Percentiles rank a stretch among this genome's conserved stretches.
Evolutionary conservation across 2,888 invertebrate genomes (phyloP).

Genomic region (Stenichneumon culpator): DNA sequence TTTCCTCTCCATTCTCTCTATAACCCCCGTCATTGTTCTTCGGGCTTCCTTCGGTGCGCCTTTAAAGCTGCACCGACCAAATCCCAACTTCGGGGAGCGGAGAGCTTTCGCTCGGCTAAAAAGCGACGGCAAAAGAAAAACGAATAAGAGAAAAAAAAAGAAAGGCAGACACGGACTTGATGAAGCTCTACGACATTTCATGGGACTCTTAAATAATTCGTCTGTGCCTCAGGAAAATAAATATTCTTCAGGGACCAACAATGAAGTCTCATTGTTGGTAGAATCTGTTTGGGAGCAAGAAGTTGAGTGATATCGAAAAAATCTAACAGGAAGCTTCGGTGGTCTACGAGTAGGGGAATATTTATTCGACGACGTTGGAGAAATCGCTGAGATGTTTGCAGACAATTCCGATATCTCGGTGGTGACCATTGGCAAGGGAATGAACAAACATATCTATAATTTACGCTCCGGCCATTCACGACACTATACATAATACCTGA

Average conservation of each 20-base stretch:
- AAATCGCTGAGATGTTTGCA: not conserved
- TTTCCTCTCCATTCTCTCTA: slow-evolving; percentile 65
- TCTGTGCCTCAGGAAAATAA: slow-evolving; percentile 6
- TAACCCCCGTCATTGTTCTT: slow-evolving; percentile 75
- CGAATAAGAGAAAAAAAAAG: slow-evolving; percentile 23
- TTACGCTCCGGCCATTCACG: slow-evolving; percentile 20
- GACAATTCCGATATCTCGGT: not conserved
- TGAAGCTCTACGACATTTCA: slow-evolving; percentile 45
- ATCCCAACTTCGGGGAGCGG: slow-evolving; percentile 13
- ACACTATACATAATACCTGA: slow-evolving; percentile 48
- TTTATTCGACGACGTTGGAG: slow-evolving; percentile 14
- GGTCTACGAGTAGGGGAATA: not conserved
- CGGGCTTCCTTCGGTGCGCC: slow-evolving; percentile 66
- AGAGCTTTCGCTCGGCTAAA: not conserved
- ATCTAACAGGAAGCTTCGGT: slow-evolving; percentile 44
- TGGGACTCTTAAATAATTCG: slow-evolving; percentile 45
- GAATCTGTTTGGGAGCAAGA: slow-evolving; percentile 40
- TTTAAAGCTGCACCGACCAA: slow-evolving; percentile 77
- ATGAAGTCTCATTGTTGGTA: slow-evolving; percentile 39
- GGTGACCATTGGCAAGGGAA: not conserved
- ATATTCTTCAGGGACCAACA: slow-evolving; percentile 23
- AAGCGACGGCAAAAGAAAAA: not conserved
- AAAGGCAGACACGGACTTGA: slow-evolving; percentile 5
- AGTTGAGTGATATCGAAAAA: slow-evolving; percentile 46
- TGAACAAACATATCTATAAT: slow-evolving; percentile 17